Base-by-base conservation (phyloP, 2,113 vertebrate species). In the Ictalurus punctatus region DNA sequence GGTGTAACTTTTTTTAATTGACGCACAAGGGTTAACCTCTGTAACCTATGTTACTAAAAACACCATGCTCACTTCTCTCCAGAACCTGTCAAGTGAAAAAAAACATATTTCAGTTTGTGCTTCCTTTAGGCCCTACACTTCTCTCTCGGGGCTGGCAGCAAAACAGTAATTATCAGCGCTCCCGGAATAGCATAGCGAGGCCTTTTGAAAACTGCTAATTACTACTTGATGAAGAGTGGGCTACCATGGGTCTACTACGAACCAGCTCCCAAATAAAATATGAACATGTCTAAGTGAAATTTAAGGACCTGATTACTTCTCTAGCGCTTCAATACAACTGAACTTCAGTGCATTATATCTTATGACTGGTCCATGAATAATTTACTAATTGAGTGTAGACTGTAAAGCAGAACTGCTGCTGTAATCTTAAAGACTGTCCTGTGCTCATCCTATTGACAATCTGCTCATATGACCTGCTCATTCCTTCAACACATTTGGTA, bases 191-290 rank as follows among this genome's bases (percentile, higher is more conserved):
- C 76, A 83, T 21, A 56, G 59, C 69, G 87, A 83, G 56, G 81
- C 67, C 84, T 69, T 90, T 65, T 89, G 88, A 92, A 91, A 90
- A 89, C 86, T 83, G 86, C 61, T 90, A 88, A 92, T 92, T 91
- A 92, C 44, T 84, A 85, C 71, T 65, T 87, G 87, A 84, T 81
- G 52, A 87, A 44, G 67, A 87, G 76, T 67, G 83, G 59, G 81
- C 56, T 84, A 88, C 54, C 87, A 59, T 8, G 56, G 30, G 52
- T 37, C 56, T 84, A 88, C 67, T 30, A 84, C 19, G 3, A 65
- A 73, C 37, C 34, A 88, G 25, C 17, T 67, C 19, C 37, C 9
- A 87, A 54, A 23, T 81, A 81, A 81, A 67, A 78, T 40, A n/a
- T 30, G n/a, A 79, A n/a, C 27, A 69, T 25, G 6, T 34, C 19